phyloP scores from a whole-genome alignment of 2,113 vertebrate species.

The Plotosus lineatus region DNA sequence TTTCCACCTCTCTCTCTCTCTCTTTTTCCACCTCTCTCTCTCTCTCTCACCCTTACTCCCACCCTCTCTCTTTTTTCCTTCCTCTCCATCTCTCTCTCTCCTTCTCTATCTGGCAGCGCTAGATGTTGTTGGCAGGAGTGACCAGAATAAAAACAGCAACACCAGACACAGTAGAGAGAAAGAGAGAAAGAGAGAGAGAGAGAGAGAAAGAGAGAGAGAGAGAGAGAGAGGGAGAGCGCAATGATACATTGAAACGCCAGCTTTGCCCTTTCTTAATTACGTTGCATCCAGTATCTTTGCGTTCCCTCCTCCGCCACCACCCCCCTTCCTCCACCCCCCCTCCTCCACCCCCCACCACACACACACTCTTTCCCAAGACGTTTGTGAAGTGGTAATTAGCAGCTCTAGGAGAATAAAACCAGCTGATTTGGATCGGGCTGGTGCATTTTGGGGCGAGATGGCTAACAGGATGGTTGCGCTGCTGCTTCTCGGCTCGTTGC shows the following conservation, averaged over 20 bases:
- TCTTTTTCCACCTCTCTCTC: slow-evolving; percentile 1
- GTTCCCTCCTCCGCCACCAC: not conserved
- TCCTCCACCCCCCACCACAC: slow-evolving; percentile 18
- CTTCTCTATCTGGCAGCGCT: slow-evolving; percentile 64
- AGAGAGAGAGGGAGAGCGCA: slow-evolving; percentile 59
- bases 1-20: slow-evolving; percentile 28
- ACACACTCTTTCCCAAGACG: slow-evolving; percentile 69
- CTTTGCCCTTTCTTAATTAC: slow-evolving; percentile 82
- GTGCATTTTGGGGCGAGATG: slow-evolving; percentile 91
- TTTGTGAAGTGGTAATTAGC: slow-evolving; percentile 82
- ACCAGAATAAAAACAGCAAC: slow-evolving; percentile 83
- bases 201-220: too few species aligned
- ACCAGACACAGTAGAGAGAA: slow-evolving; percentile 72
- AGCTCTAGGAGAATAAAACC: slow-evolving; percentile 90
- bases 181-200: slow-evolving; percentile 68
- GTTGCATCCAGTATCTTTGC: slow-evolving; percentile 72
- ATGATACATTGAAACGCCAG: slow-evolving; percentile 74
- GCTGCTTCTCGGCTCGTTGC: slow-evolving; percentile 81
- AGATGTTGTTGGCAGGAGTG: slow-evolving; percentile 75
- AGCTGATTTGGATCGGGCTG: slow-evolving; percentile 76
- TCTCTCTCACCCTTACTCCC: too few species aligned
- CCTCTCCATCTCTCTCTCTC: slow-evolving; percentile 49
- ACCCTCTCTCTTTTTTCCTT: slow-evolving; percentile 40
- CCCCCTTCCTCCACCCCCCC: slow-evolving; percentile 21
- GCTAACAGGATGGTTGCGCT: slow-evolving; percentile 80